Percentiles rank a stretch among this genome's conserved stretches.
Conservation (phyloP, 2,888 invertebrate genomes). For the Dysmachus trigonus region DNA sequence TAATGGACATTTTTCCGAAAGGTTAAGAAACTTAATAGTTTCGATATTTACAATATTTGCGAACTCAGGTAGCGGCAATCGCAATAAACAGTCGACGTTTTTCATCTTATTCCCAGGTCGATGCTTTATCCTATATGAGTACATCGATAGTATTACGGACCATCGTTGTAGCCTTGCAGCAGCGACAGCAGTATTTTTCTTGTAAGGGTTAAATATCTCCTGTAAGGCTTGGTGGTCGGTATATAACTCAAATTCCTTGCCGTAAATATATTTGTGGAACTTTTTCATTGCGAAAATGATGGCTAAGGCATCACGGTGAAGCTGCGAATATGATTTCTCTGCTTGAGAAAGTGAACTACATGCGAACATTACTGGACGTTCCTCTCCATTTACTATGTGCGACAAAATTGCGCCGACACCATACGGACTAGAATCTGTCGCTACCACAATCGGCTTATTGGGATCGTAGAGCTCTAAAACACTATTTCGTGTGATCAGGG, state of each 20-base stretch:
- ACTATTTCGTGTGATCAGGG: neutral
- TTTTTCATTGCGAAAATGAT: constrained; percentile 59
- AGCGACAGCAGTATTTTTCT: constrained; percentile 44
- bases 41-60: neutral
- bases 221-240: constrained; percentile 52
- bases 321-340: constrained; percentile 53
- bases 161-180: neutral
- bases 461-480: constrained; percentile 44
- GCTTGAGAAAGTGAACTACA: constrained; percentile 27
- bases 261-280: constrained; percentile 62
- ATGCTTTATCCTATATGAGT: neutral
- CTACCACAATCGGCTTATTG: constrained; percentile 39
- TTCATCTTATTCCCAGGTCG: too few relatives aligned
- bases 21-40: constrained; percentile 51
- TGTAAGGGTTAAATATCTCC: constrained; percentile 49
- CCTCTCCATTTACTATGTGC: constrained; percentile 19
- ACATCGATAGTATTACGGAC: neutral
- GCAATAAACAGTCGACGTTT: neutral
- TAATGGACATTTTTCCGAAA: too few relatives aligned
- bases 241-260: constrained; percentile 51
- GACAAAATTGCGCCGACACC: constrained; percentile 43
- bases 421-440: constrained; percentile 45
- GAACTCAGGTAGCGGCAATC: neutral
- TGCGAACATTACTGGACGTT: constrained; percentile 28
- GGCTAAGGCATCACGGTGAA: constrained; percentile 57